Evolutionary conservation across 2,888 invertebrate genomes (phyloP), one percentile per base, ranked within the genome.

Genomic region (Candidula unifasciata): DNA sequence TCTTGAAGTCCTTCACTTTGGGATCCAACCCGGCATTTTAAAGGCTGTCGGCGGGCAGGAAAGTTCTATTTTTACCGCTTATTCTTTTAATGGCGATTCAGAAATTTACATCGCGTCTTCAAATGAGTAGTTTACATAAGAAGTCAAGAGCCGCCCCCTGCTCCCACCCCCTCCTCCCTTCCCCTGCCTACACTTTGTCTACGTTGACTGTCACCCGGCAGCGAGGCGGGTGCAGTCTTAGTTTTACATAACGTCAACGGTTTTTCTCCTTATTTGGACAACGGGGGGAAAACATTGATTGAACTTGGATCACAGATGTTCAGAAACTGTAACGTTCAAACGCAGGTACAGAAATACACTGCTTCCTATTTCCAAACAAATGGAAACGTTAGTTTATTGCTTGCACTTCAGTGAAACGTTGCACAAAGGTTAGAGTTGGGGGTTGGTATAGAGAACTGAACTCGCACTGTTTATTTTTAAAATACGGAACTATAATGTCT

Each of bases 201-300:
- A 30, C n/a, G n/a, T 79, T 79, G 5, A 52, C 79, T 68, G 64
- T 66, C 79, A 44, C 3, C 79, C 44, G 13, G 66, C 68, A 66
- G 3, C n/a, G 66, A 66, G 79, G 79, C 30, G 66, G 79, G 52
- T 30, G 3, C 44, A 27, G 24, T 79, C 79, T 52, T 44, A 68
- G 79, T 27, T n/a, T 37, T 68, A 68, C 79, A 52, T 64, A 3
- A 35, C 3, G 30, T 16, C 6, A 44, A 8, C 21, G 27, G 16
- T 18, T 21, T n/a, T 2, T 16, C 27, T 37, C 79, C 66, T 66
- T 79, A 64, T 79, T 68, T 79, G 79, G 66, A 66, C 44, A 79
- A 52, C 64, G 68, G n/a, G 24, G 21, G 24, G 52, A 18, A 33
- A 57, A 30, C 27, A 21, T 74, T 57, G 8, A n/a, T 79, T 44